These are phyloP conservation scores for Corythaeola cristata DNA, from an alignment of 2,113 vertebrate genomes.

Conservation along the genomic window DNA sequence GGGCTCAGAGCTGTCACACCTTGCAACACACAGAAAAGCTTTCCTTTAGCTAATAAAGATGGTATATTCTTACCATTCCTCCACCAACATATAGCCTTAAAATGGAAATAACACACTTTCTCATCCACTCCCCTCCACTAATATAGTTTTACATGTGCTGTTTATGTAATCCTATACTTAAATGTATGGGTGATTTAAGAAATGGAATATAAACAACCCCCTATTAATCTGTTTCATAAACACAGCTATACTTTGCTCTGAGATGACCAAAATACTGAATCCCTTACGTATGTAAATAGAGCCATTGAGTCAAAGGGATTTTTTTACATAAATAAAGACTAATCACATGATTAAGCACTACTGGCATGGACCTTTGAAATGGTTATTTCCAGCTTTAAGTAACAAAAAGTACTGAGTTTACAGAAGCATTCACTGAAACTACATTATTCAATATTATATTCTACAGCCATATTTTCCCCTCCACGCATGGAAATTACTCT, in stretches of 20 bases:
- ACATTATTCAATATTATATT: neutral
- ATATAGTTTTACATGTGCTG: neutral
- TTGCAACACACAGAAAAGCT: neutral
- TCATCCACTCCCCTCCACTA: neutral
- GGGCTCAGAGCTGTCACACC: neutral
- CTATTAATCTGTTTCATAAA: neutral
- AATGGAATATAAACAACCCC: neutral
- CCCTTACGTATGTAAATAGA: neutral
- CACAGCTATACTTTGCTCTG: neutral
- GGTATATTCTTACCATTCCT: neutral
- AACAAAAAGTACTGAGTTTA: slow-evolving; percentile 48
- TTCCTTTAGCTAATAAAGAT: neutral
- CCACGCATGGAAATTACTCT: neutral
- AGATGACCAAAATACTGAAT: neutral
- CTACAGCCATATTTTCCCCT: neutral
- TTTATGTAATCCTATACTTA: neutral
- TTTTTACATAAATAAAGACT: neutral
- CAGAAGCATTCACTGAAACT: neutral
- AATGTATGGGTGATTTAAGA: neutral
- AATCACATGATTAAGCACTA: slow-evolving; percentile 26
- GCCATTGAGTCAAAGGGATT: slow-evolving; percentile 16
- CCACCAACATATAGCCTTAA: neutral
- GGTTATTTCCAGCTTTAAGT: slow-evolving; percentile 66
- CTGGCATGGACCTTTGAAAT: neutral
- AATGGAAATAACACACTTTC: neutral